Base-by-base conservation (phyloP, 2,113 vertebrate genomes). In the Octodon degus region DNA sequence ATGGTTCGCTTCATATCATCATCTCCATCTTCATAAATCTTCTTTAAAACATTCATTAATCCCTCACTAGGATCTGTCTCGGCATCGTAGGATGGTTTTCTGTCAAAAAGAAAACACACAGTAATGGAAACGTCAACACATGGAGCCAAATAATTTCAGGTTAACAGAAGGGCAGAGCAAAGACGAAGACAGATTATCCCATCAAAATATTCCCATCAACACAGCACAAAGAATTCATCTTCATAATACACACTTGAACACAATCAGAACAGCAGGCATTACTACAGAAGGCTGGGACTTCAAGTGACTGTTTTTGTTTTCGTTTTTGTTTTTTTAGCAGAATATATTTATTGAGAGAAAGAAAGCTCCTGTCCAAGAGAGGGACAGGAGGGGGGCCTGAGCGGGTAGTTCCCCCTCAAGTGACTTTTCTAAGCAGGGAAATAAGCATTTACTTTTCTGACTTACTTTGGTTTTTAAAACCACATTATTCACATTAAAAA, bases 1-100 rank as follows among this genome's bases (percentile, higher is more conserved):
- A 99, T 99, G 82, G 99, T 99, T 97, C 99, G 99, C 96, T 99
- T 99, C 99, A 99, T 99, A 53, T 99, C 99, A 47, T 99, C 99
- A 20, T 99, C 99, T 70, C 99, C 99, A 22, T 99, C 99, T 0
- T 99, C 98, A 72, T 99, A 99, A 94, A 99, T 99, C 98, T 99
- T 99, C 97, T 99, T 99, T 89, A 99, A 97, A 97, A 99, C 99
- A 98, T 95, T 99, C 99, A 99, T 99, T 60, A 99, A 98, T 62
- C 99, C 99, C 1, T 99, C 99, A 40, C 99, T 99, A 37, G 99
- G 99, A 95, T 99, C 99, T 70, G 99, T 97, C 19, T 98, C 99
- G 17, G 98, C 98, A 37, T 99, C 99, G 0, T 99, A 98, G 62
- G 98, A 98, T 89, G 99, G 99, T 97, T 99, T 99, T 93, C 99